Base-by-base conservation (phyloP, 2,888 invertebrate species). In the Epistrophe grossulariae region DNA sequence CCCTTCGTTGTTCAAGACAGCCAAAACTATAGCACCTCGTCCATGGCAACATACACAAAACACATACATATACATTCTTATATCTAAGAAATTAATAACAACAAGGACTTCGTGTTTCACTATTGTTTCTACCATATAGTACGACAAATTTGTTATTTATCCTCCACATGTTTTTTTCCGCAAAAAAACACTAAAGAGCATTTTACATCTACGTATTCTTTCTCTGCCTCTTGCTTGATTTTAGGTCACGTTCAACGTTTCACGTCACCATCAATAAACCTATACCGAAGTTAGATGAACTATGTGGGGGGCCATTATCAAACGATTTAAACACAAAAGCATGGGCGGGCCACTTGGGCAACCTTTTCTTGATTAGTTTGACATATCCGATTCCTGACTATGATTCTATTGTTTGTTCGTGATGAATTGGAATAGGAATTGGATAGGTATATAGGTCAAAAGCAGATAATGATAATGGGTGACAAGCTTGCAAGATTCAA, bases 371-470 rank as follows among this genome's bases (percentile, higher is more conserved):
- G 73, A 73, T 60, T 73, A 73, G 73, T 60, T 50, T 74, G 62
- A 31, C 28, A 4, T 55, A 57, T 24, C 31, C 40, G n/a, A 48
- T 48, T 24, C 48, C 28, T 64, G 45, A 45, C 28, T 43, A n/a
- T 78, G 60, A 71, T 62, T 78, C 40, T 24, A 13, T 64, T 40
- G 48, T 55, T 55, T 62, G 38, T 64, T 50, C 70, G 40, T 45
- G 57, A 79, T 79, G 35, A 55, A 72, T 64, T 68, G 15, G 50
- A 68, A 68, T 40, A n/a, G n/a, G n/a, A n/a, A n/a, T n/a, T n/a
- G n/a, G n/a, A n/a, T 40, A 40, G 40, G 43, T 79, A 28, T 71
- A 71, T 71, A 79, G 79, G 79, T 64, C 79, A 72, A 72, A 64
- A 64, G 55, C 72, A 79, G 72, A 72, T 72, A 72, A 55, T 72